Percentiles rank a stretch among this genome's conserved stretches.
These are phyloP conservation scores for Acromyrmex echinatior DNA, from an alignment of 1,140 invertebrate species.

Conservation along the genomic window DNA sequence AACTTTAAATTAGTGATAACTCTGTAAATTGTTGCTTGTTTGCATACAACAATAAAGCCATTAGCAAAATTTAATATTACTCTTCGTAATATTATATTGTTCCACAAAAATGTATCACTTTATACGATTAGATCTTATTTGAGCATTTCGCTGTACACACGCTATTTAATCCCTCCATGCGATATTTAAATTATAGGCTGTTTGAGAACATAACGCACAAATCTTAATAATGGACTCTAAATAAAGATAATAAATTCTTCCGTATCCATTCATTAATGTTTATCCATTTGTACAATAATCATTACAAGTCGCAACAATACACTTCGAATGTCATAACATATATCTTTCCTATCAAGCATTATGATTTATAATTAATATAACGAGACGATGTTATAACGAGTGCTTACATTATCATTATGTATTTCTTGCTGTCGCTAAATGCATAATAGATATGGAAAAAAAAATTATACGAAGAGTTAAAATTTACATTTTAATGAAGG, in stretches of 20 bases:
- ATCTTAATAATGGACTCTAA: not conserved
- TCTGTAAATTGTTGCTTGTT: not conserved
- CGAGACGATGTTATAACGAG: not conserved
- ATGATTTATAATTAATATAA: conserved; percentile 22
- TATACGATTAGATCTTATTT: not conserved
- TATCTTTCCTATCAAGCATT: conserved; percentile 24
- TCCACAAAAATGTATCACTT: conserved; percentile 2
- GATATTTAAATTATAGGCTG: conserved; percentile 1
- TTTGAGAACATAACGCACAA: not conserved
- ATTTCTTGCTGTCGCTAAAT: not conserved
- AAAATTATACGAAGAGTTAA: conserved; percentile 21
- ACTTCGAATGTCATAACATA: conserved; percentile 36
- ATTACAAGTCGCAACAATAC: not conserved
- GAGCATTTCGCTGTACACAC: not conserved
- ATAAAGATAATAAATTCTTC: not conserved
- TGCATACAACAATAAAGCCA: conserved; percentile 13
- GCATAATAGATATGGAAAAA: not conserved
- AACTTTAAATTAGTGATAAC: not conserved
- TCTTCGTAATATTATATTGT: no score
- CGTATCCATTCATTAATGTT: conserved; percentile 7
- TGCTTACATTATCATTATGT: conserved; percentile 29
- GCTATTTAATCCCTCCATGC: not conserved
- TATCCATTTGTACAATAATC: not conserved
- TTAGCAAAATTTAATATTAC: conserved; percentile 2
- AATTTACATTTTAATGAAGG: not conserved